phyloP scores from a whole-genome alignment of 2,113 vertebrate species.

The Macaca mulatta region DNA sequence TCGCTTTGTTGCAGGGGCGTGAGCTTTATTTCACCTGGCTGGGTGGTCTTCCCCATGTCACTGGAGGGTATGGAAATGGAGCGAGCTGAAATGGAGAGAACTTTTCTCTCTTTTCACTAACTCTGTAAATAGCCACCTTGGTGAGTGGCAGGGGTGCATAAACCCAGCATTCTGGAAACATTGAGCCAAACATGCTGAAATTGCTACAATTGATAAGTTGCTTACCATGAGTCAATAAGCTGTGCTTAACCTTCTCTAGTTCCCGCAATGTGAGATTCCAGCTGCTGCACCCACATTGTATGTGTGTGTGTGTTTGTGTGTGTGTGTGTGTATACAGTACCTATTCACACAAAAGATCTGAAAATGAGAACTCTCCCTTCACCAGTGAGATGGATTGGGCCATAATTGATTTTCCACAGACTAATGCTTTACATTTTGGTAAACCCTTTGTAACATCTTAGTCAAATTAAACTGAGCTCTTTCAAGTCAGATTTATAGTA shows the following conservation, averaged over 20 bases:
- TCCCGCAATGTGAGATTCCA: background rate
- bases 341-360: background rate
- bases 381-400: conserved; percentile 63
- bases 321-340: accelerated
- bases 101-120: background rate
- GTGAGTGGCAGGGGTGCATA: background rate
- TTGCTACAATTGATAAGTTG: background rate
- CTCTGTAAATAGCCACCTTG: background rate
- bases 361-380: conserved; percentile 6
- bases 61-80: background rate
- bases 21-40: background rate
- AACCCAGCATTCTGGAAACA: background rate
- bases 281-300: background rate
- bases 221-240: background rate
- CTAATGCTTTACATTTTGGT: conserved; percentile 77
- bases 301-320: accelerated
- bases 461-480: conserved; percentile 75
- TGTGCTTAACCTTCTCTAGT: background rate
- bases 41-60: background rate
- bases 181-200: background rate
- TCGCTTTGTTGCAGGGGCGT: accelerated
- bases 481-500: conserved; percentile 70
- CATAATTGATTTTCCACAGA: conserved; percentile 78
- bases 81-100: background rate
- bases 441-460: conserved; percentile 70